Evolutionary conservation across 2,888 invertebrate species (phyloP).

Genomic region (Harpalus rubripes): DNA sequence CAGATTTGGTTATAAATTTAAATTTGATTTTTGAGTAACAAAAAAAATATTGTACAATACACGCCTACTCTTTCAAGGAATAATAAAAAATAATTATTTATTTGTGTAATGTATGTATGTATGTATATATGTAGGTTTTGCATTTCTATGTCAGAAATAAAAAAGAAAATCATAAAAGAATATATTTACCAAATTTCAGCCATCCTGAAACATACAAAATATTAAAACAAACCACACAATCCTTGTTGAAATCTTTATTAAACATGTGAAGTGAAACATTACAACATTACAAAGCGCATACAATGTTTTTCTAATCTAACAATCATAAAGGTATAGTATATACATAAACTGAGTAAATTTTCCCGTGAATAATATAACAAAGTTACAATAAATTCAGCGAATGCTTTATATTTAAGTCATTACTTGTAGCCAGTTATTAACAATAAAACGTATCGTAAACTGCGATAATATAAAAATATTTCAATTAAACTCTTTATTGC

Average conservation of each 20-base stretch:
- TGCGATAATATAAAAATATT: conserved; percentile 35
- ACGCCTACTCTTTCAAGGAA: no score
- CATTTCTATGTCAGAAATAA: neutral
- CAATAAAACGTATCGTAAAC: conserved; percentile 11
- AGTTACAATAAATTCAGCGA: conserved; percentile 8
- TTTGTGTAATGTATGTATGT: neutral
- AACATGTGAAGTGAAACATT: conserved; percentile 2
- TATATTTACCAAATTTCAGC: conserved; percentile 16
- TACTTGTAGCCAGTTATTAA: neutral
- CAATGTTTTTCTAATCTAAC: neutral
- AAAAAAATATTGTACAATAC: no score
- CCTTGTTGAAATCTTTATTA: neutral
- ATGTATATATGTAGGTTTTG: neutral
- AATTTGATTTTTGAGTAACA: no score
- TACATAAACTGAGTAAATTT: conserved; percentile 22
- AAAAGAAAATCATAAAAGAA: neutral
- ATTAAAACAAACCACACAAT: conserved; percentile 17
- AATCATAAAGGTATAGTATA: conserved; percentile 11
- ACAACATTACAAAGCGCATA: conserved; percentile 12
- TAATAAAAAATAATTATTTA: no score
- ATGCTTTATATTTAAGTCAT: conserved; percentile 27
- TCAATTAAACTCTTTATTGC: conserved; percentile 30
- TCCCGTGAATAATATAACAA: neutral
- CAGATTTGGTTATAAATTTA: no score
- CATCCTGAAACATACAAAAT: conserved; percentile 13